Evolutionary conservation across 2,888 invertebrate species (phyloP), one percentile per base, ranked within the genome.

Genomic region (Nebria brevicollis): DNA sequence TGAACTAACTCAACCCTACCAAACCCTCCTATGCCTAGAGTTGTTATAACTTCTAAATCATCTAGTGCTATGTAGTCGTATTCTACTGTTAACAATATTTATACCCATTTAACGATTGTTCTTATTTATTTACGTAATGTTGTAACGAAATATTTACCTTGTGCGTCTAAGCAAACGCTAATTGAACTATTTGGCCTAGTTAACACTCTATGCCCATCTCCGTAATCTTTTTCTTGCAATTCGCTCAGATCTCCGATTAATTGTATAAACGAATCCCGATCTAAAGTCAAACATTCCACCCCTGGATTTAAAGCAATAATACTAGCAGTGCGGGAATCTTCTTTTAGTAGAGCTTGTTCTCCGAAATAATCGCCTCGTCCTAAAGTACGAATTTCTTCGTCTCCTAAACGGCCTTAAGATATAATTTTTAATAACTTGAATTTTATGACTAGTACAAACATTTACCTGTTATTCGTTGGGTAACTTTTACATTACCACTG

Each of bases 181-280:
- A 87, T 85, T 34, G 88, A 87, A 72, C 87, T 88, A 25, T 88
- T 87, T n/a, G 88, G 88, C n/a, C 90, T 88, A 0, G 88, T 89
- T 79, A 91, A 84, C 66, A 88, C 87, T 34, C 91, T 88, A 83
- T 90, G 91, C 83, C 91, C 91, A 86, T 95, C 95, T 0, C 94
- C 94, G 85, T 95, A 95, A 84, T 94, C 93, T 85, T 93, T 94
- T 85, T 94, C 93, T 85, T 93, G 92, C 8, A 95, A 90, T 86
- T 94, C 95, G 82, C 93, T 93, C 74, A 95, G 89, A 87, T 94
- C 94, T 0, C 95, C 95, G 84, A 95, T 95, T 20, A 95, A 89
- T 82, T 94, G 93, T 81, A 93, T 93, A 87, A 96, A 95, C 0
- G 92, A 92, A 87, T 94, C 93, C 86, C 93, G 89, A 85, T 94